Conservation (phyloP, 2,888 invertebrate genomes). For the Tanytarsus gracilentus region DNA sequence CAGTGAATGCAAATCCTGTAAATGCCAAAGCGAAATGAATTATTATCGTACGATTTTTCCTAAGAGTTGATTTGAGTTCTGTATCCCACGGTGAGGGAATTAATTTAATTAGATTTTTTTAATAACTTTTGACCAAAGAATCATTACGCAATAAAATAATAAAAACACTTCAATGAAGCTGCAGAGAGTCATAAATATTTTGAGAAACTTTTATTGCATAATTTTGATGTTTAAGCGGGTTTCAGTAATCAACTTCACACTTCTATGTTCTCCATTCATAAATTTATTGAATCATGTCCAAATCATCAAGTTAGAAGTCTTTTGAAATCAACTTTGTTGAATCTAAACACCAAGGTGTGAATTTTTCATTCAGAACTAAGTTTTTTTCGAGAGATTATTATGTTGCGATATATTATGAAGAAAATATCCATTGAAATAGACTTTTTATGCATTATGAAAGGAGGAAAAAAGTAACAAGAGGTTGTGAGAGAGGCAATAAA, state of each 20-base stretch:
- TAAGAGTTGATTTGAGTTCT: too few species aligned
- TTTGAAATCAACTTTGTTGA: background rate
- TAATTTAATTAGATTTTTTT: too few species aligned
- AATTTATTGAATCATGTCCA: background rate
- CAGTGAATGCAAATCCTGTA: too few species aligned
- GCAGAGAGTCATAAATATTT: conserved; percentile 1
- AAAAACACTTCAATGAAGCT: background rate
- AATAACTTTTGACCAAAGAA: too few species aligned
- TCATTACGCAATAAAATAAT: background rate
- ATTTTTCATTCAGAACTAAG: background rate
- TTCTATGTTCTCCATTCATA: conserved; percentile 4
- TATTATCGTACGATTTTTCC: too few species aligned
- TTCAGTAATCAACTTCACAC: conserved; percentile 5
- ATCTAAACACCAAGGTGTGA: background rate
- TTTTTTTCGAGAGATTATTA: background rate
- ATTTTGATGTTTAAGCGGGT: background rate
- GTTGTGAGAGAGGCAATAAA: conserved; percentile 6
- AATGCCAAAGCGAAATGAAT: too few species aligned
- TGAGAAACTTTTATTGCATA: conserved; percentile 6
- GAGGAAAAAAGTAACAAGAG: background rate
- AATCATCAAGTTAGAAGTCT: background rate
- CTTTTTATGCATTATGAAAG: background rate
- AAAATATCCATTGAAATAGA: background rate
- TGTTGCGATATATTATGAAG: background rate
- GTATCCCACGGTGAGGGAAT: background rate